phyloP scores from a whole-genome alignment of 2,888 invertebrate species.

The Heliconius ismenius region DNA sequence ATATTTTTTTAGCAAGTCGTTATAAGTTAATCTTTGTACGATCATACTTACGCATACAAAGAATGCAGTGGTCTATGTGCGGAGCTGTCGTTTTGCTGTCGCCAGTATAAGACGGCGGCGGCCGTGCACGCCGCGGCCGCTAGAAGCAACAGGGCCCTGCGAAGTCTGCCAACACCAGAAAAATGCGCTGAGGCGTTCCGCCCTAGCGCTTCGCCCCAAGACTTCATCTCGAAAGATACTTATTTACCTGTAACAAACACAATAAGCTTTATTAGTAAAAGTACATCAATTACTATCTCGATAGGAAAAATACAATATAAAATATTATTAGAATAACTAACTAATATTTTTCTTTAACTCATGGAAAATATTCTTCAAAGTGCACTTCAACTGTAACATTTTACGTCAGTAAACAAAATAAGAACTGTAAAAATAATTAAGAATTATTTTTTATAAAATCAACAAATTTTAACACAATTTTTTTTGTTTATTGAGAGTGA shows the following conservation, averaged over 20 bases:
- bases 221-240: conserved; percentile 56
- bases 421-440: no score
- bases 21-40: not conserved
- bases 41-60: conserved; percentile 59
- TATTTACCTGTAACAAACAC: conserved; percentile 52
- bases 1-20: not conserved
- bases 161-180: conserved; percentile 77
- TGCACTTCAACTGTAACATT: not conserved
- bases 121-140: conserved; percentile 81
- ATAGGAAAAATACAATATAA: no score
- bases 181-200: conserved; percentile 79
- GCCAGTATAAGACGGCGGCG: conserved; percentile 83
- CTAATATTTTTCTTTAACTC: no score
- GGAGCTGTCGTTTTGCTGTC: conserved; percentile 78
- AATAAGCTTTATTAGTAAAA: conserved; percentile 22
- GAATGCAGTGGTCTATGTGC: conserved; percentile 63
- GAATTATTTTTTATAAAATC: not conserved
- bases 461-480: not conserved
- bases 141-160: conserved; percentile 80
- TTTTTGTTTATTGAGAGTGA: not conserved
- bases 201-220: conserved; percentile 67
- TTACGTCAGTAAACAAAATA: not conserved
- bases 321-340: no score
- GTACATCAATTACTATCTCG: not conserved
- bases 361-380: not conserved